Evolutionary conservation across 2,888 invertebrate species (phyloP).

Genomic region (Zootermopsis nevadensis): DNA sequence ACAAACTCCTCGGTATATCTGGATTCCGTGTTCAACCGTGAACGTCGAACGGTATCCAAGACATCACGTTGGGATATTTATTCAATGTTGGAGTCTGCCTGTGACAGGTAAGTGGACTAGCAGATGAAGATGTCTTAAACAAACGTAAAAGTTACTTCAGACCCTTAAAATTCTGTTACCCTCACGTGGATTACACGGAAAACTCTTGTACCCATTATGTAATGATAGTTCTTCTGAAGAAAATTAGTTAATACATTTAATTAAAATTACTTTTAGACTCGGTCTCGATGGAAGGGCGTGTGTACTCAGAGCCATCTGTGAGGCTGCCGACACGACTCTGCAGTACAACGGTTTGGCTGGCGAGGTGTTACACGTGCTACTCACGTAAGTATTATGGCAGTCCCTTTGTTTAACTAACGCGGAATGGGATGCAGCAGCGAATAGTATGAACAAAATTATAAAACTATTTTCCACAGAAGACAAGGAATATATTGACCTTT

Average conservation of each 20-base stretch:
- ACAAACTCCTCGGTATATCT: constrained; percentile 64
- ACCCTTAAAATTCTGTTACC: too few species aligned
- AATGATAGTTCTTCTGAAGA: too few species aligned
- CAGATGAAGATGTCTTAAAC: too few species aligned
- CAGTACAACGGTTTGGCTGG: constrained; percentile 71
- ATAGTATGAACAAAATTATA: too few species aligned
- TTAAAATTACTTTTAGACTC: constrained; percentile 56
- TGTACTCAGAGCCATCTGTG: constrained; percentile 74
- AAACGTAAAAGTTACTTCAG: too few species aligned
- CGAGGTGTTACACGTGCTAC: constrained; percentile 73
- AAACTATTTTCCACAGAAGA: too few species aligned
- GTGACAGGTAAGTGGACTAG: constrained; percentile 67
- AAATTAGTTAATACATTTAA: too few species aligned
- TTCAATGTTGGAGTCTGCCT: constrained; percentile 67
- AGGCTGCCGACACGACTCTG: constrained; percentile 73
- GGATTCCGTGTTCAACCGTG: neutral
- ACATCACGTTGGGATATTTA: constrained; percentile 58
- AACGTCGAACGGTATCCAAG: neutral
- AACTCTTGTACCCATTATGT: too few species aligned
- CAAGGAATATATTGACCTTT: too few species aligned
- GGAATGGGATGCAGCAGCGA: too few species aligned
- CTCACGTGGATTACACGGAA: too few species aligned
- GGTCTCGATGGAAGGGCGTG: constrained; percentile 72
- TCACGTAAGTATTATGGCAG: constrained; percentile 63
- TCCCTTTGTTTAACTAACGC: too few species aligned